Conservation (phyloP, 2,797 vertebrate genomes). For the Poeciliopsis gracilis region DNA sequence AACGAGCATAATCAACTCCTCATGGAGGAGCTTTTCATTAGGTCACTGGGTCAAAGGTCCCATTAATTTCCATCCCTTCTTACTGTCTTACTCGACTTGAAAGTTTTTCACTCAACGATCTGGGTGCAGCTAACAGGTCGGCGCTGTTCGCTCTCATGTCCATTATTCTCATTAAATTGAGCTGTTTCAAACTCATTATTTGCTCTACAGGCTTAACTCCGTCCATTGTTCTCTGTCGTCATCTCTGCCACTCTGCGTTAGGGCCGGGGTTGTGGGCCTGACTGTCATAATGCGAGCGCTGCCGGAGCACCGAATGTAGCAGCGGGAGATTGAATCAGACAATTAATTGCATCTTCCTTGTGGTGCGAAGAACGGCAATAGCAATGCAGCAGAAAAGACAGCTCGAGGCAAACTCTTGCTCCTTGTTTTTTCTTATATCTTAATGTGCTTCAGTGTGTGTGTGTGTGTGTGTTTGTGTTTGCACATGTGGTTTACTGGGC, state of each 20-base stretch:
- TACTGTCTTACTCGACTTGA: constrained; percentile 5
- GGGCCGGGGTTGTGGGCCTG: constrained; percentile 52
- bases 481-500: constrained; percentile 22
- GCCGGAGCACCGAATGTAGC: constrained; percentile 56
- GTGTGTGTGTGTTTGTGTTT: constrained; percentile 8
- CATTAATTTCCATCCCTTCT: constrained; percentile 38
- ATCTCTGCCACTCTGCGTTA: constrained; percentile 38
- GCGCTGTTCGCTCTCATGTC: constrained; percentile 5
- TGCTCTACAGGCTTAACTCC: constrained; percentile 27
- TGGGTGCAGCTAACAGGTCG: constrained; percentile 3
- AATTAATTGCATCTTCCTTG: constrained; percentile 68
- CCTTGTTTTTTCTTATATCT: constrained; percentile 36
- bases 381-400: constrained; percentile 36
- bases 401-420: constrained; percentile 45
- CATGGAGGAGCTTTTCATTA: constrained; percentile 71
- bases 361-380: constrained; percentile 39
- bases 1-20: constrained; percentile 77
- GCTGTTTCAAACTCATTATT: constrained; percentile 12
- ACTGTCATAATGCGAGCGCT: constrained; percentile 65
- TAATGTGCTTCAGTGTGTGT: constrained; percentile 40
- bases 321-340: constrained; percentile 67
- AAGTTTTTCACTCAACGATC: constrained; percentile 6
- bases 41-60: constrained; percentile 63
- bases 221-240: constrained; percentile 30
- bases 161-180: constrained; percentile 17